phyloP scores from a whole-genome alignment of 2,888 invertebrate genomes.

The Eudasyphora cyanicolor region DNA sequence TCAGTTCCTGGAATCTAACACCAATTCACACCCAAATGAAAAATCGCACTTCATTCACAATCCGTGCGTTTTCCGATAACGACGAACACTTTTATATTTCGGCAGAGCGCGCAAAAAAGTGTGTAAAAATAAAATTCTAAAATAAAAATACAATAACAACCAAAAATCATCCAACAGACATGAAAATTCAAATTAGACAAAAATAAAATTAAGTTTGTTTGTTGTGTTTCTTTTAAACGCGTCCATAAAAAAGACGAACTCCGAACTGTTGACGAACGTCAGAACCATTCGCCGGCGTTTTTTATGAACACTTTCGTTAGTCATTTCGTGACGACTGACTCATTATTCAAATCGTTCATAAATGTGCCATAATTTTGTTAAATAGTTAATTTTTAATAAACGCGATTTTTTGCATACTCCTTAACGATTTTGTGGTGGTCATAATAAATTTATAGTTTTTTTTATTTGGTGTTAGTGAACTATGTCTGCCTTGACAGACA shows the following conservation, averaged over 20 bases:
- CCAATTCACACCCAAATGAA: constrained; percentile 79
- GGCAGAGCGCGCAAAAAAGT: constrained; percentile 42
- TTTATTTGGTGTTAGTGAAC: background rate
- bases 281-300: background rate
- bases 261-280: background rate
- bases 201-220: constrained; percentile 40
- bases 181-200: constrained; percentile 56
- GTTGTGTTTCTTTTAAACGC: background rate
- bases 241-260: background rate
- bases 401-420: constrained; percentile 6
- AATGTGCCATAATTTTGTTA: constrained; percentile 34
- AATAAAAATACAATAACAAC: constrained; percentile 64
- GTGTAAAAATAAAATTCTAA: constrained; percentile 44
- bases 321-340: constrained; percentile 2
- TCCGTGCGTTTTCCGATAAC: constrained; percentile 75
- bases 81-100: constrained; percentile 70
- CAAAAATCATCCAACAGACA: constrained; percentile 68
- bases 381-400: too few relatives aligned
- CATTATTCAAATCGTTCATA: background rate
- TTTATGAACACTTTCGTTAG: constrained; percentile 35
- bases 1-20: constrained; percentile 79
- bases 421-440: constrained; percentile 5
- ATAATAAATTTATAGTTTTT: constrained; percentile 33
- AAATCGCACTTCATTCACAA: constrained; percentile 78
- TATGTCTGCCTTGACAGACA: background rate